A percentile compares a stretch with the other conserved stretches of the same genome.
Evolutionary conservation across 2,113 vertebrate species (phyloP).

Genomic region (Grus americana): DNA sequence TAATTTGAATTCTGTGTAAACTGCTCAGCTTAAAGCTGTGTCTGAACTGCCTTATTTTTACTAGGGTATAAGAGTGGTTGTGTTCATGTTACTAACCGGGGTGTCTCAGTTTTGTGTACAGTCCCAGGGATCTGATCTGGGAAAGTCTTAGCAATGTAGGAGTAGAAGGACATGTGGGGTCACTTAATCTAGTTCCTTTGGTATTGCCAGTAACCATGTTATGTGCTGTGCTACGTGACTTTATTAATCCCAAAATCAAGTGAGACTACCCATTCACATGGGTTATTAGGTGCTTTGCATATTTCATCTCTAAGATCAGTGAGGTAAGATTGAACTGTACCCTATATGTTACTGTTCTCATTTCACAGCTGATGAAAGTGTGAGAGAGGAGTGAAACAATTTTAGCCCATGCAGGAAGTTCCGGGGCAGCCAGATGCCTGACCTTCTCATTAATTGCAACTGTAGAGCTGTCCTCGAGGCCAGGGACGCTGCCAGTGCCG

Average conservation of each 20-base stretch:
- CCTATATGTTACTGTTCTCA: not conserved
- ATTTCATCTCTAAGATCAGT: not conserved
- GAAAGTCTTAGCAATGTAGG: not conserved
- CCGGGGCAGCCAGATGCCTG: not conserved
- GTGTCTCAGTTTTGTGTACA: not conserved
- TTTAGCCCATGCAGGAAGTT: not conserved
- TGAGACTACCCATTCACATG: rapidly evolving
- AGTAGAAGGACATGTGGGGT: not conserved
- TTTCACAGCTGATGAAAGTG: not conserved
- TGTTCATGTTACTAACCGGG: not conserved
- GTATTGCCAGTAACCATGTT: rapidly evolving
- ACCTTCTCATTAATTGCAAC: rapidly evolving
- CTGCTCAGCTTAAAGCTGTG: not conserved
- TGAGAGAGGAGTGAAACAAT: not conserved
- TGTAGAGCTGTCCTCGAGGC: not conserved
- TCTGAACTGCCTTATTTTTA: not conserved
- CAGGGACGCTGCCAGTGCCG: rapidly evolving
- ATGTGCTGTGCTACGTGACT: rapidly evolving
- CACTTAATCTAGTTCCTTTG: not conserved
- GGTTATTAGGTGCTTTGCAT: not conserved
- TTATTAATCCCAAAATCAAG: not conserved
- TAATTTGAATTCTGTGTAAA: not conserved
- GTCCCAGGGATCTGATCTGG: not conserved
- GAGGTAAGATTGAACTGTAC: not conserved
- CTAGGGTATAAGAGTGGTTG: rapidly evolving